A percentile compares a stretch with the other conserved stretches of the same genome.
Conservation (phyloP, 2,113 vertebrate species). For the Emydura subglobosa region DNA sequence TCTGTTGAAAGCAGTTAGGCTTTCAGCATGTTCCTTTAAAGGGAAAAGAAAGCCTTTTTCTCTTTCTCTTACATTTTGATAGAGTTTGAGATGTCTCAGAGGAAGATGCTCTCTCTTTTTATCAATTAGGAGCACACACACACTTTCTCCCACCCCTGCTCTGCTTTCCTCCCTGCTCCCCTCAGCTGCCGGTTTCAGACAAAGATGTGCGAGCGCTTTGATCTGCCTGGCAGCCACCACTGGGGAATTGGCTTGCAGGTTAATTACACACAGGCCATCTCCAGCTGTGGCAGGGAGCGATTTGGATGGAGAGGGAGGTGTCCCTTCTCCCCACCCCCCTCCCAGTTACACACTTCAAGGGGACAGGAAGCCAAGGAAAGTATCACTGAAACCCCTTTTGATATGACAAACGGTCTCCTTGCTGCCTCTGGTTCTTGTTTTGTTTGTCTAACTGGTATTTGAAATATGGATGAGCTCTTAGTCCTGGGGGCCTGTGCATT, state of each 20-base stretch:
- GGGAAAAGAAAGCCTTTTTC: conserved; percentile 13
- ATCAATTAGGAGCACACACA: conserved; percentile 73
- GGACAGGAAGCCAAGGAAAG: conserved; percentile 73
- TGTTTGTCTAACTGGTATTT: conserved; percentile 78
- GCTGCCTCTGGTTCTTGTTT: conserved; percentile 77
- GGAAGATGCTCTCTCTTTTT: conserved; percentile 63
- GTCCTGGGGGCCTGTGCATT: conserved; percentile 62
- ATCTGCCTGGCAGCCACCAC: conserved; percentile 78
- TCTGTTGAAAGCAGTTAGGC: neutral
- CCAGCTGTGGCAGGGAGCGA: conserved; percentile 70
- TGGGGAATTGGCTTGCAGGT: conserved; percentile 77
- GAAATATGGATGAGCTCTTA: conserved; percentile 75
- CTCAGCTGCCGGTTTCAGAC: conserved; percentile 71
- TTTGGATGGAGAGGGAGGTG: conserved; percentile 57
- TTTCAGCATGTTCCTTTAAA: neutral
- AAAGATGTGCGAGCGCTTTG: conserved; percentile 79
- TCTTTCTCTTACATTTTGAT: conserved; percentile 66
- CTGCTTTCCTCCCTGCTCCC: conserved; percentile 64
- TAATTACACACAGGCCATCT: conserved; percentile 75
- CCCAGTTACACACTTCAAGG: conserved; percentile 73
- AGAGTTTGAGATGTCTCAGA: conserved; percentile 61
- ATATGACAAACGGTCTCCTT: conserved; percentile 77
- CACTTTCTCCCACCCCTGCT: conserved; percentile 61
- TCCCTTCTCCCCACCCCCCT: conserved; percentile 47
- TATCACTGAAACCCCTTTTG: conserved; percentile 77